Base-by-base conservation (phyloP, 2,113 vertebrate species). In the Monarcha castaneiventris region DNA sequence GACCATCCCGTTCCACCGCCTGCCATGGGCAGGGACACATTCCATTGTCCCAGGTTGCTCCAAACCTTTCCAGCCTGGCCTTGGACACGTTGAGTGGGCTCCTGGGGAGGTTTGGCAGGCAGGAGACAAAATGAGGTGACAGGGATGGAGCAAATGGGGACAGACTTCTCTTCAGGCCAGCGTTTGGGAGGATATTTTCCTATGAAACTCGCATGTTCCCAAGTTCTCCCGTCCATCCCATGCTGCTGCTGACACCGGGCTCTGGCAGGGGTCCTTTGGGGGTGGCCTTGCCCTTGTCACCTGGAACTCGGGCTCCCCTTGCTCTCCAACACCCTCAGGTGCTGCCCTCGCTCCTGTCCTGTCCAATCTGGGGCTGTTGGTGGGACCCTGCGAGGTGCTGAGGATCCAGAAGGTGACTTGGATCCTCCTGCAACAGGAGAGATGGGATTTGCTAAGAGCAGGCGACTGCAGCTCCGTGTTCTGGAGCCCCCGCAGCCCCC, bases 381-480 rank as follows among this genome's bases (percentile, higher is more conserved):
- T 5, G 63, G 41, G 7, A 68, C 11, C 11, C 13, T 10, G 48
- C 0, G 3, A 67, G 35, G 25, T 8, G 56, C 35, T 0, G 4
- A 14, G 43, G 43, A 18, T n/a, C 22, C 39, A 7, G 44, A 27
- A 48, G 59, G 43, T 13, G 30, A 30, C 37, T 13, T 0, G 1
- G 41, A 44, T 66, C 41, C n/a, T 16, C 15, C 46, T 26, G 51
- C 27, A 25, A 3, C 6, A 7, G 17, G 21, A 58, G 16, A 22
- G 14, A 30, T 0, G 3, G 55, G 4, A 18, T 52, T 49, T 29
- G 19, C 58, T 16, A 1, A 15, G 58, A 52, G 9, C 13, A 61
- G 4, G 0, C 0, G 1, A 2, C 8, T 19, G 37, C 62, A 39
- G 43, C 29, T 15, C 10, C 10, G 5, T 3, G 44, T 6, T 23